phyloP scores from a whole-genome alignment of 2,113 vertebrate genomes.

The Oostethus manadensis region DNA sequence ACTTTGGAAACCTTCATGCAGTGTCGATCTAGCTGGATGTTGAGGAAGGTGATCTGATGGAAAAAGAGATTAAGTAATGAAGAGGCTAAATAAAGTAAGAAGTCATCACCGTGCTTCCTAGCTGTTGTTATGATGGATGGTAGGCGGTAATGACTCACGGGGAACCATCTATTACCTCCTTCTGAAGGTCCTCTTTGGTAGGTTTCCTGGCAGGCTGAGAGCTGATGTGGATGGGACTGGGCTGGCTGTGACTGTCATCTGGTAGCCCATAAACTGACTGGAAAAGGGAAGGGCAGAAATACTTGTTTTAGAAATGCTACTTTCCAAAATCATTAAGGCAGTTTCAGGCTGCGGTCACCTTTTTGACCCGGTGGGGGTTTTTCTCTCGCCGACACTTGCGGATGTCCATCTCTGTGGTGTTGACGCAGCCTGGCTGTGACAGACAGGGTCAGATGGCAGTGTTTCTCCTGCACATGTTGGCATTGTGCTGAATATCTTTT shows the following conservation, averaged over 20 bases:
- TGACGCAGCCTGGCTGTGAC: conserved; percentile 91
- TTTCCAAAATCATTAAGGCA: background rate
- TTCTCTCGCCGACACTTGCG: conserved; percentile 92
- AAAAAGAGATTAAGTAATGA: conserved; percentile 30
- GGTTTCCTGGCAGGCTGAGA: conserved; percentile 81
- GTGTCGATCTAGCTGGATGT: conserved; percentile 90
- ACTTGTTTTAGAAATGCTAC: background rate
- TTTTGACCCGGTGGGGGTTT: conserved; percentile 94
- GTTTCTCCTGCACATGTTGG: conserved; percentile 22
- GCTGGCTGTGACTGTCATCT: conserved; percentile 83
- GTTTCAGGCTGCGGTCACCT: conserved; percentile 68
- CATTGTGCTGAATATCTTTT: conserved; percentile 24
- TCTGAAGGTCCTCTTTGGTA: conserved; percentile 88
- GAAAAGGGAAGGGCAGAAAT: conserved; percentile 6
- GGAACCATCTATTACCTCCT: conserved; percentile 72
- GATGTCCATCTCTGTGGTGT: conserved; percentile 98
- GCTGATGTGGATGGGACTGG: conserved; percentile 82
- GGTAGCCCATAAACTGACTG: conserved; percentile 90
- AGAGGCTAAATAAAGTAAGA: conserved; percentile 39
- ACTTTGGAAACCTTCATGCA: conserved; percentile 99
- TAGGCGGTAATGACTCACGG: conserved; percentile 16
- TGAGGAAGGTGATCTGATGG: conserved; percentile 87
- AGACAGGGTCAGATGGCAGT: conserved; percentile 39
- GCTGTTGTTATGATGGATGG: conserved; percentile 34
- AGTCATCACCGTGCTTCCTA: conserved; percentile 32